A percentile compares a stretch with the other conserved stretches of the same genome.
Evolutionary conservation across 2,888 invertebrate species (phyloP).

Genomic region (Drosophila bunnanda): DNA sequence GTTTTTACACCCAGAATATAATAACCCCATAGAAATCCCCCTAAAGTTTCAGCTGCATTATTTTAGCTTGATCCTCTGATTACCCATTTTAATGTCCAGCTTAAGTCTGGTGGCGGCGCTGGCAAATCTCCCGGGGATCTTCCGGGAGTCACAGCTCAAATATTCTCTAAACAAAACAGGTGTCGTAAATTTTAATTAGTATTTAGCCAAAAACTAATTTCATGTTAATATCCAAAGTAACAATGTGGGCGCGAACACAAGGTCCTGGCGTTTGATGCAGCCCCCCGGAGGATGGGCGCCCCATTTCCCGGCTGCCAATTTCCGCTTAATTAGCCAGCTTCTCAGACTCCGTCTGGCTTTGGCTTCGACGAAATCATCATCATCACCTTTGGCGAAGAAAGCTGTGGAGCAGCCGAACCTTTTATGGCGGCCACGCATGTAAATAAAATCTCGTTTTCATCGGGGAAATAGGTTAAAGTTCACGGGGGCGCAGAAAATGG

Average conservation of each 20-base stretch:
- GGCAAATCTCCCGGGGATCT: conserved; percentile 41
- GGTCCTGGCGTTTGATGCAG: conserved; percentile 50
- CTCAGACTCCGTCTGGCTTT: conserved; percentile 39
- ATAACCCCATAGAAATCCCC: not conserved
- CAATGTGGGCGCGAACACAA: conserved; percentile 39
- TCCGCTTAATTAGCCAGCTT: conserved; percentile 60
- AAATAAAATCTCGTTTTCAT: conserved; percentile 28
- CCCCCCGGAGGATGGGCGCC: conserved; percentile 40
- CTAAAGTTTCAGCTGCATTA: not conserved
- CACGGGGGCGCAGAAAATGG: conserved; percentile 14
- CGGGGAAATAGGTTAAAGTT: conserved; percentile 33
- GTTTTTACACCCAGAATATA: not conserved
- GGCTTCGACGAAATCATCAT: conserved; percentile 55
- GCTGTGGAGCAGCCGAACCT: conserved; percentile 9
- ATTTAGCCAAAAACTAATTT: conserved; percentile 74
- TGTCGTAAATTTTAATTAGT: conserved; percentile 83
- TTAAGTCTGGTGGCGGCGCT: not conserved
- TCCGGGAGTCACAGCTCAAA: conserved; percentile 46
- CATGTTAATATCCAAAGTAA: conserved; percentile 56
- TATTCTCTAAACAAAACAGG: conserved; percentile 72
- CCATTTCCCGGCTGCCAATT: conserved; percentile 55
- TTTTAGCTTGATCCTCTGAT: conserved; percentile 10
- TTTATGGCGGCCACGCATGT: conserved; percentile 31
- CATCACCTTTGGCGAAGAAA: conserved; percentile 19
- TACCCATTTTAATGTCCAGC: conserved; percentile 4